Base-by-base conservation (phyloP, 2,797 vertebrate species). In the Chrysocyon brachyurus region DNA sequence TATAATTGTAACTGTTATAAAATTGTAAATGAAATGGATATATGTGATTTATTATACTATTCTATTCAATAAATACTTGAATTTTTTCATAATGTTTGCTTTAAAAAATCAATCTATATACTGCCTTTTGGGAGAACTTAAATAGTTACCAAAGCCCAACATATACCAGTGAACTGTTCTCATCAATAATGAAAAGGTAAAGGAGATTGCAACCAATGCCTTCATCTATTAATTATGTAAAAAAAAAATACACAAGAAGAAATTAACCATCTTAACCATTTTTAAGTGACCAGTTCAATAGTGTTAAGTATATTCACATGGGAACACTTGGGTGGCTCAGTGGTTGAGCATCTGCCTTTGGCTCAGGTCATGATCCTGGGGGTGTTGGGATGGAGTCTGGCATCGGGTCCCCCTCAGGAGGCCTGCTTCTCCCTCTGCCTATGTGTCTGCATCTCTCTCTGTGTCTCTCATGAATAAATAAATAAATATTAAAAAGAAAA, bases 81-180 rank as follows among this genome's bases (percentile, higher is more conserved):
- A 59, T 61, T 12, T 92, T 83, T 95, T 91, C 56, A 86, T 95
- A 77, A 79, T 81, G 79, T 91, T 92, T 59, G 83, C 82, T 95
- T 94, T 24, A 90, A 94, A 83, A 89, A 28, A 61, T 61, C 17
- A 91, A 89, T 73, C 49, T 19, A 84, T 11, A 3, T 72, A 24
- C 16, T 66, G 12, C 56, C 40, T 66, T 95, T 91, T 79, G n/a
- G 49, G 8, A 90, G 33, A 66, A 85, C 6, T 46, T 79, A 81
- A 92, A 75, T 1, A 63, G 56, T 52, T 89, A 49, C 36, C 31
- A 72, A 56, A 1, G 82, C 17, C 21, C 49, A 86, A 2, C 63
- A 10, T 78, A 92, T 0, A 90, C 28, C 17, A 79, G 24, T 3
- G 0, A 28, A 66, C 8, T 78, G 16, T 16, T 81, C 5, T 75